A percentile compares a stretch with the other conserved stretches of the same genome.
phyloP scores from a whole-genome alignment of 2,113 vertebrate genomes.

The Chlorodrepanis virens region DNA sequence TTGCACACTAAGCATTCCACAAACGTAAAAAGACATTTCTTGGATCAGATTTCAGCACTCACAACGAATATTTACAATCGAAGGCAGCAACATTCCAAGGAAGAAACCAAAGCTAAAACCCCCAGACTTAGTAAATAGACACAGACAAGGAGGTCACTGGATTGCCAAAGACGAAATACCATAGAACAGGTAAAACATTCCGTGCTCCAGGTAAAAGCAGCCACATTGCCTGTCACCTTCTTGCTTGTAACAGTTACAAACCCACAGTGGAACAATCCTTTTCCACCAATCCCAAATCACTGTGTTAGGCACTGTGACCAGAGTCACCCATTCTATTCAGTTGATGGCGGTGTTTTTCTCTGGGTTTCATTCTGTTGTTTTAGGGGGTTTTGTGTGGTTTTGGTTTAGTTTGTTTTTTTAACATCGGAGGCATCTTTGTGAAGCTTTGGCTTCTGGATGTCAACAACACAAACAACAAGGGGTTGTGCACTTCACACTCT shows the following conservation, averaged over 20 bases:
- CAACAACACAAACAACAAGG: neutral
- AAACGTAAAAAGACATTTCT: slow-evolving; percentile 32
- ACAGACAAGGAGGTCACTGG: fast-evolving
- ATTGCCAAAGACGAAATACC: neutral
- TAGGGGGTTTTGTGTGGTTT: fast-evolving
- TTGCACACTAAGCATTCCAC: slow-evolving; percentile 16
- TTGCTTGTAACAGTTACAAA: neutral
- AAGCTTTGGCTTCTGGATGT: neutral
- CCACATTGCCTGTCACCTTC: neutral
- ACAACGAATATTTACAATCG: slow-evolving; percentile 20
- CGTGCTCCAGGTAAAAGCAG: neutral
- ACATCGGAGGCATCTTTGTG: neutral
- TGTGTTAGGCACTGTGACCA: neutral
- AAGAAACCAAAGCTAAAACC: neutral
- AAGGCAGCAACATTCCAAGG: neutral
- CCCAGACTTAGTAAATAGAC: neutral
- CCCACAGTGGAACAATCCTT: neutral
- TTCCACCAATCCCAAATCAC: neutral
- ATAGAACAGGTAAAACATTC: neutral
- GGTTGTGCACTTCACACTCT: neutral
- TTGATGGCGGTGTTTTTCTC: neutral
- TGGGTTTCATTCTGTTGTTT: neutral
- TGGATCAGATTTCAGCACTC: slow-evolving; percentile 22
- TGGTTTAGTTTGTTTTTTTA: neutral
- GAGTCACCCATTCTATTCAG: neutral